phyloP scores from a whole-genome alignment of 1,140 invertebrate genomes.

The Lethocerus indicus region DNA sequence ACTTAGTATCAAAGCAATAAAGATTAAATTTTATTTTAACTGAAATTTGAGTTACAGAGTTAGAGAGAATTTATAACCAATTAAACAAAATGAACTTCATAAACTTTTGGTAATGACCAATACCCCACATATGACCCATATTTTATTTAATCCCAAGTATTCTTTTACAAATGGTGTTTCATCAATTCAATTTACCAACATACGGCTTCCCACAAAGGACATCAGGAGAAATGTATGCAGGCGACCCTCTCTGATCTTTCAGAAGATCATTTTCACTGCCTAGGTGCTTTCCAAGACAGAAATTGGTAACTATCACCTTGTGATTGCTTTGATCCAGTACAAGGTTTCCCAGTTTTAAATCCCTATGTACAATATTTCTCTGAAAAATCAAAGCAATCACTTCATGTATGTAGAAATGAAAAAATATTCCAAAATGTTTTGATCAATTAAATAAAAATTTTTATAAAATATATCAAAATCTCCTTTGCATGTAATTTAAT shows the following conservation, averaged over 20 bases:
- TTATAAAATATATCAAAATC: too few relatives aligned
- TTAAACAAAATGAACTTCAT: too few relatives aligned
- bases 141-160: background rate
- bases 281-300: conserved; percentile 65
- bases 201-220: conserved; percentile 59
- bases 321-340: conserved; percentile 52
- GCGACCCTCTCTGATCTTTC: conserved; percentile 65
- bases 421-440: too few relatives aligned
- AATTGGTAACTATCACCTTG: conserved; percentile 59
- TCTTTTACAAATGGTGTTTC: background rate
- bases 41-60: background rate
- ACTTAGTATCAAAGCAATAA: background rate
- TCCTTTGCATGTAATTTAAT: too few relatives aligned
- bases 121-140: too few relatives aligned
- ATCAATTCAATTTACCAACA: conserved; percentile 25
- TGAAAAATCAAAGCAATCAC: conserved; percentile 29
- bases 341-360: conserved; percentile 67
- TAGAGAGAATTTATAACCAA: too few relatives aligned
- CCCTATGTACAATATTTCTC: conserved; percentile 67
- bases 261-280: conserved; percentile 54
- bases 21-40: background rate
- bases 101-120: too few relatives aligned
- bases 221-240: conserved; percentile 73
- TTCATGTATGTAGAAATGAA: too few relatives aligned
- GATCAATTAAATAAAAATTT: too few relatives aligned